These are phyloP conservation scores for Pluvianellus socialis DNA, from an alignment of 2,113 vertebrate genomes.

Conservation along the genomic window DNA sequence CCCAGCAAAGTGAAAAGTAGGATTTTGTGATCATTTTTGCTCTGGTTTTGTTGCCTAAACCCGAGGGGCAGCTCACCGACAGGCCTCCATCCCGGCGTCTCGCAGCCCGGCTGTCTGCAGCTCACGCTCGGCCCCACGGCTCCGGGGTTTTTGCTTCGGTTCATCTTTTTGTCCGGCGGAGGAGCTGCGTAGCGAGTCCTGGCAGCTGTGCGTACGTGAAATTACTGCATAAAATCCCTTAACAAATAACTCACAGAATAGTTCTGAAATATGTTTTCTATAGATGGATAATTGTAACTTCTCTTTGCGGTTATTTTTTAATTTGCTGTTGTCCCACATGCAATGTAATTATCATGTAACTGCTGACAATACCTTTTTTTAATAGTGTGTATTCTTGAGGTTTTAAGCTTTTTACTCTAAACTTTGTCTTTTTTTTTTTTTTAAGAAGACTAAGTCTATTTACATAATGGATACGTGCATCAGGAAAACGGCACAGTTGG, in stretches of 20 bases:
- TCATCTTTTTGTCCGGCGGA: background rate
- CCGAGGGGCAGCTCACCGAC: background rate
- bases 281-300: background rate
- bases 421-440: background rate
- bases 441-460: background rate
- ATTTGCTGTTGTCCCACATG: background rate
- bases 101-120: background rate
- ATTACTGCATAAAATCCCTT: background rate
- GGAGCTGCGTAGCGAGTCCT: background rate
- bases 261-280: background rate
- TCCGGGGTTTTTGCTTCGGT: background rate
- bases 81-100: rapidly evolving
- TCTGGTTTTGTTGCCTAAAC: background rate
- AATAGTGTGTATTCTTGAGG: background rate
- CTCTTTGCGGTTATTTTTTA: background rate
- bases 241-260: background rate
- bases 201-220: background rate
- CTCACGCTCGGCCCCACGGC: rapidly evolving
- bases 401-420: background rate
- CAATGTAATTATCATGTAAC: background rate
- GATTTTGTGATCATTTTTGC: rapidly evolving
- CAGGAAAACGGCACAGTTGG: background rate
- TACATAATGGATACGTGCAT: background rate
- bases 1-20: background rate
- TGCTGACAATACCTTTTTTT: background rate